Evolutionary conservation across 2,113 vertebrate genomes (phyloP).

Genomic region (Embiotoca jacksoni): DNA sequence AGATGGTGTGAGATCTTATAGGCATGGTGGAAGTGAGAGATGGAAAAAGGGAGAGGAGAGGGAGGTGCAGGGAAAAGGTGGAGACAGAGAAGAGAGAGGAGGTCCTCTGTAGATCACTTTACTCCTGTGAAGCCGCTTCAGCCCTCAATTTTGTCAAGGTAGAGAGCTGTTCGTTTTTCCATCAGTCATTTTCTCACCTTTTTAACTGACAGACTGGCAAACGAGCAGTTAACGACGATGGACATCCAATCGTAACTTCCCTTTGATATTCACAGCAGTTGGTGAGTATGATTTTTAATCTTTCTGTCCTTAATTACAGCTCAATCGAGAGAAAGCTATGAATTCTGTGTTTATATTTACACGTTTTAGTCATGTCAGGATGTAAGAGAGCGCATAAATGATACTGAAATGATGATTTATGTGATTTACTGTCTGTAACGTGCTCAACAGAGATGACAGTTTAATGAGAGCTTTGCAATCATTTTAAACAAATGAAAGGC

Average conservation of each 20-base stretch:
- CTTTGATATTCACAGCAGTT: constrained; percentile 14
- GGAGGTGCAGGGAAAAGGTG: constrained; percentile 56
- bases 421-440: not conserved
- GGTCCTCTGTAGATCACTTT: constrained; percentile 21
- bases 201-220: not conserved
- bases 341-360: not conserved
- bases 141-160: not conserved
- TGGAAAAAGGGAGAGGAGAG: constrained; percentile 5
- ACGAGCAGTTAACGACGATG: not conserved
- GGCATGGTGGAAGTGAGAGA: constrained; percentile 29
- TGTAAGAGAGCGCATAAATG: not conserved
- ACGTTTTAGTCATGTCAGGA: constrained; percentile 5
- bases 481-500: constrained; percentile 2
- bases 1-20: constrained; percentile 50
- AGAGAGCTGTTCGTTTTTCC: constrained; percentile 2
- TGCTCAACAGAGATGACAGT: not conserved
- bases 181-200: not conserved
- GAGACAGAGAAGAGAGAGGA: constrained; percentile 49
- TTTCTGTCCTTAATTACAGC: not conserved
- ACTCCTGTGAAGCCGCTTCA: constrained; percentile 23
- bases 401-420: not conserved
- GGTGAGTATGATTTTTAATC: constrained; percentile 51
- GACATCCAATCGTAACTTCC: not conserved
- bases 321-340: not conserved
- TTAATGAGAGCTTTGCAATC: not conserved